A percentile compares a stretch with the other conserved stretches of the same genome.
Evolutionary conservation across 2,797 vertebrate species (phyloP).

Genomic region (Tadarida brasiliensis): DNA sequence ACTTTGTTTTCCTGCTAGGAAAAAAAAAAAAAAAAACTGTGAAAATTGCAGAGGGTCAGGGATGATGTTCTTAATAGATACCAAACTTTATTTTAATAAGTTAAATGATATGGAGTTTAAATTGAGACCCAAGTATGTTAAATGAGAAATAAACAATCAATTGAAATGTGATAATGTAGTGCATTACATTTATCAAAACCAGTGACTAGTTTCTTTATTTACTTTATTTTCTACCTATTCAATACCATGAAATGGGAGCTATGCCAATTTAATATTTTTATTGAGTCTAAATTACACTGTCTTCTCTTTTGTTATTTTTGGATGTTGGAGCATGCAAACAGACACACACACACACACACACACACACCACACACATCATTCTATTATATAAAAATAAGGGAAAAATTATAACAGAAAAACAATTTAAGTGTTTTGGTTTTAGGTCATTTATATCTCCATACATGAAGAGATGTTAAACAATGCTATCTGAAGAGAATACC

Average conservation of each 20-base stretch:
- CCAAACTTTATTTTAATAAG: not conserved
- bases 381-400: not conserved
- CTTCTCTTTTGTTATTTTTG: conserved; percentile 23
- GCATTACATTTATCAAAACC: not conserved
- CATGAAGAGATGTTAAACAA: conserved; percentile 62
- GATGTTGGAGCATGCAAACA: conserved; percentile 29
- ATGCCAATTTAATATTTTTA: conserved; percentile 49
- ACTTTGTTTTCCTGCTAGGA: not conserved
- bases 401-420: conserved; percentile 58
- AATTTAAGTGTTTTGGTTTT: conserved; percentile 61
- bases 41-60: not conserved
- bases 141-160: not conserved
- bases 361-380: not conserved
- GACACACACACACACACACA: not conserved
- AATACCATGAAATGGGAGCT: conserved; percentile 23
- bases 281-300: conserved; percentile 47
- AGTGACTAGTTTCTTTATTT: not conserved
- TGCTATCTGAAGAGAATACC: conserved; percentile 61
- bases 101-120: not conserved
- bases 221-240: not conserved
- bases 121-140: not conserved
- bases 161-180: not conserved
- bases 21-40: not conserved
- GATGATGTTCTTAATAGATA: not conserved
- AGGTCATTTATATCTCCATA: conserved; percentile 59